A percentile compares a stretch with the other conserved stretches of the same genome.
Evolutionary conservation across 2,888 invertebrate species (phyloP).

Genomic region (Alsophila aescularia): DNA sequence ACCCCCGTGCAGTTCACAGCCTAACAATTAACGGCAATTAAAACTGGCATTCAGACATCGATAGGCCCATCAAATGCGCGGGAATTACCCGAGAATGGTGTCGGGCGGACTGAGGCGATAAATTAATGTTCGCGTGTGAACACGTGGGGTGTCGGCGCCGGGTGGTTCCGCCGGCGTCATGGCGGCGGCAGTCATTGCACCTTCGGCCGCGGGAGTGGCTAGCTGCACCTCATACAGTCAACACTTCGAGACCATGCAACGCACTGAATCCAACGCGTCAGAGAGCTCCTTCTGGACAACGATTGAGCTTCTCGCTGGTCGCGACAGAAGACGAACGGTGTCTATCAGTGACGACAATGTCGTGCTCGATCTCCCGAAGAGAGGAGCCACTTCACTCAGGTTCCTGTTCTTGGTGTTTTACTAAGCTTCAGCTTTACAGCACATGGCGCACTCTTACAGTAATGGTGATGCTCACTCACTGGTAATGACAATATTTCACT

Average conservation of each 20-base stretch:
- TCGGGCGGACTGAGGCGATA: conserved; percentile 47
- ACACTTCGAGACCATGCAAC: conserved; percentile 71
- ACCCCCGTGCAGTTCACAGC: conserved; percentile 1
- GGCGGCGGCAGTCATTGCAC: conserved; percentile 80
- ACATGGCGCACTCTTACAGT: neutral
- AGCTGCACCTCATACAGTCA: conserved; percentile 60
- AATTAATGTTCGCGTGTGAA: conserved; percentile 81
- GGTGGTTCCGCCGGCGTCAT: conserved; percentile 53
- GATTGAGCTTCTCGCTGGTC: conserved; percentile 85
- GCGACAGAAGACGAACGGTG: conserved; percentile 77
- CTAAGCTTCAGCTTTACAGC: conserved; percentile 4
- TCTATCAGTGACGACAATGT: conserved; percentile 68
- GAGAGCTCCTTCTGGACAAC: conserved; percentile 86
- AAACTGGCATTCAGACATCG: conserved; percentile 47
- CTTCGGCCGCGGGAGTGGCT: conserved; percentile 62
- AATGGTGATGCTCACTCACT: neutral
- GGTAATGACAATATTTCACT: neutral
- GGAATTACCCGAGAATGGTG: conserved; percentile 63
- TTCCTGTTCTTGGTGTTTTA: conserved; percentile 40
- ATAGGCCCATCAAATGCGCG: conserved; percentile 52
- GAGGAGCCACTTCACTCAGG: conserved; percentile 71
- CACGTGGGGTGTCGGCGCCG: conserved; percentile 63
- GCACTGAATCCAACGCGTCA: conserved; percentile 71
- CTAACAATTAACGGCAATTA: conserved; percentile 49
- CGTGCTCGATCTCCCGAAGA: conserved; percentile 47